These are phyloP conservation scores for Thamnaconus septentrionalis DNA, from an alignment of 2,113 vertebrate genomes.

Conservation along the genomic window DNA sequence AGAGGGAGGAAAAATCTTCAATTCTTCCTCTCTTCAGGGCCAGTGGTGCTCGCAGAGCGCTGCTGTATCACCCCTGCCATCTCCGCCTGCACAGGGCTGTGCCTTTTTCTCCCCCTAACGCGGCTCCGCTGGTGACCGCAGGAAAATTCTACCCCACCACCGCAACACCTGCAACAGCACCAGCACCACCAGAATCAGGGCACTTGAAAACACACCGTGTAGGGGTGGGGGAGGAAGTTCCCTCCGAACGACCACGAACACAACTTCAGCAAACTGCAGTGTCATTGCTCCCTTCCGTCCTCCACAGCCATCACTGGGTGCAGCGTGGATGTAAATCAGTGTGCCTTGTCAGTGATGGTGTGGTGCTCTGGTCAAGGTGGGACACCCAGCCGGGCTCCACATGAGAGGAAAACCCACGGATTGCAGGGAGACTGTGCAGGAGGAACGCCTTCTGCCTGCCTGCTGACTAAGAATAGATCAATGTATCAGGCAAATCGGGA, in stretches of 20 bases:
- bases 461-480: constrained; percentile 77
- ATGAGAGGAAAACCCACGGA: constrained; percentile 47
- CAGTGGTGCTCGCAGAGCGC: constrained; percentile 27
- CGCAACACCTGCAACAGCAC: constrained; percentile 4
- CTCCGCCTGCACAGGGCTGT: constrained; percentile 45
- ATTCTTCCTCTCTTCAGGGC: constrained; percentile 18
- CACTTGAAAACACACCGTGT: not conserved
- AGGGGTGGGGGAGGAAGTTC: not conserved
- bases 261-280: constrained; percentile 66
- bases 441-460: constrained; percentile 51
- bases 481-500: constrained; percentile 75
- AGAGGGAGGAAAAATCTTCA: constrained; percentile 16
- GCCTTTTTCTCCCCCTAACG: constrained; percentile 10
- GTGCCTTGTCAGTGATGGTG: constrained; percentile 19
- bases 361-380: constrained; percentile 52
- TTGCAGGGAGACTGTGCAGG: constrained; percentile 50
- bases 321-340: not conserved
- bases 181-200: constrained; percentile 1
- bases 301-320: constrained; percentile 17
- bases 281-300: constrained; percentile 51
- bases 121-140: constrained; percentile 30
- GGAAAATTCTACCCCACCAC: constrained; percentile 8
- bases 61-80: constrained; percentile 65
- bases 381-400: constrained; percentile 15
- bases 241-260: constrained; percentile 10